phyloP scores from a whole-genome alignment of 2,797 vertebrate genomes.

The Melopsittacus undulatus region DNA sequence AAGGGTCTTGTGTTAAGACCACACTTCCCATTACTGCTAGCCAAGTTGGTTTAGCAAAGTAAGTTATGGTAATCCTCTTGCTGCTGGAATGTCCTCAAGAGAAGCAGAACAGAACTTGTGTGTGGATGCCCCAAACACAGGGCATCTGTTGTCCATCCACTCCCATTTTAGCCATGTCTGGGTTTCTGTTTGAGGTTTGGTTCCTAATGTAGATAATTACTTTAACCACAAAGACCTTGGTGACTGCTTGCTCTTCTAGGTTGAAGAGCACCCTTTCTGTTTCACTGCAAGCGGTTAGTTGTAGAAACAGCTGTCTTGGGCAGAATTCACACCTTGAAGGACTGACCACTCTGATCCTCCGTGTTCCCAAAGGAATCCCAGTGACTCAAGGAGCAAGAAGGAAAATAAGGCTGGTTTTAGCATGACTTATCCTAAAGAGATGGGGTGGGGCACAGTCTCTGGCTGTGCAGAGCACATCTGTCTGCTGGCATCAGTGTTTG shows the following conservation, averaged over 20 bases:
- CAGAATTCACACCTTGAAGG: neutral
- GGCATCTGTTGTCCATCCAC: neutral
- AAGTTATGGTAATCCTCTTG: conserved; percentile 56
- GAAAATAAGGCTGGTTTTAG: conserved; percentile 55
- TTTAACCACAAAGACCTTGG: neutral
- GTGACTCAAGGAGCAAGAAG: conserved; percentile 43
- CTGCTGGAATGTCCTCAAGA: neutral
- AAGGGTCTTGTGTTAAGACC: conserved; percentile 18
- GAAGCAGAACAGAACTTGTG: conserved; percentile 11
- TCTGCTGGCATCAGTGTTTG: conserved; percentile 14
- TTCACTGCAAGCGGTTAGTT: conserved; percentile 1
- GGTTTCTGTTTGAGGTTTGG: neutral
- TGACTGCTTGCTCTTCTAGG: conserved; percentile 33
- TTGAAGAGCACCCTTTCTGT: conserved; percentile 33
- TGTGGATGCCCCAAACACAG: neutral
- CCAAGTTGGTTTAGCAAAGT: conserved; percentile 50
- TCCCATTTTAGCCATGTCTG: neutral
- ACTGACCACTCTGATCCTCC: neutral
- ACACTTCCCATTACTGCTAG: conserved; percentile 6
- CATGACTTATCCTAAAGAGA: conserved; percentile 36
- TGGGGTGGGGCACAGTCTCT: conserved; percentile 29
- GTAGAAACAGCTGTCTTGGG: neutral
- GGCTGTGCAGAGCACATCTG: neutral
- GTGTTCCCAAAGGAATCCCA: conserved; percentile 33
- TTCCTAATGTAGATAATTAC: neutral